phyloP scores from a whole-genome alignment of 1,140 invertebrate species.

The Chironomus striatipennis region DNA sequence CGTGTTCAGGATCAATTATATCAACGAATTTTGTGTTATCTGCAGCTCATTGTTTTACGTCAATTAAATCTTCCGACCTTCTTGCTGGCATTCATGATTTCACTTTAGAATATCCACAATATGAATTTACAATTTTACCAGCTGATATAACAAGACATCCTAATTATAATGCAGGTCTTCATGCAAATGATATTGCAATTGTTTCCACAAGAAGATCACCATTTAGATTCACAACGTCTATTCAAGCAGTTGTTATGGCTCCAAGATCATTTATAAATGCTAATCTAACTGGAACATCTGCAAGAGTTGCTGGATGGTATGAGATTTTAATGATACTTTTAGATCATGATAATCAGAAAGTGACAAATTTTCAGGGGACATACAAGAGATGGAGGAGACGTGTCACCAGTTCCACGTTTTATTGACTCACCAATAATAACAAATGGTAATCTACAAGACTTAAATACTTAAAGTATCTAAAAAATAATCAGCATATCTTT shows the following conservation, averaged over 20 bases:
- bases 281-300: not conserved
- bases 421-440: not conserved
- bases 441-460: not conserved
- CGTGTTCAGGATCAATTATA: not conserved
- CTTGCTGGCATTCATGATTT: not conserved
- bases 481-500: not conserved
- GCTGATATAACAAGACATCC: not conserved
- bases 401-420: not conserved
- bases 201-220: not conserved
- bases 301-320: not conserved
- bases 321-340: not conserved
- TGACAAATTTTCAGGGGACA: not conserved
- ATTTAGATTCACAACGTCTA: not conserved
- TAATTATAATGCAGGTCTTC: not conserved
- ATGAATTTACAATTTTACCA: not conserved
- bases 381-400: not conserved
- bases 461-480: too few relatives aligned
- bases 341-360: not conserved
- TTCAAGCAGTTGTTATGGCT: not conserved
- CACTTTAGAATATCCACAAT: not conserved
- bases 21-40: not conserved
- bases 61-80: not conserved
- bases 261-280: not conserved
- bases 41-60: not conserved
- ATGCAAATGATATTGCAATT: conserved; percentile 17